Evolutionary conservation across 2,888 invertebrate genomes (phyloP), one percentile per base, ranked within the genome.

Genomic region (Cybosia mesomella): DNA sequence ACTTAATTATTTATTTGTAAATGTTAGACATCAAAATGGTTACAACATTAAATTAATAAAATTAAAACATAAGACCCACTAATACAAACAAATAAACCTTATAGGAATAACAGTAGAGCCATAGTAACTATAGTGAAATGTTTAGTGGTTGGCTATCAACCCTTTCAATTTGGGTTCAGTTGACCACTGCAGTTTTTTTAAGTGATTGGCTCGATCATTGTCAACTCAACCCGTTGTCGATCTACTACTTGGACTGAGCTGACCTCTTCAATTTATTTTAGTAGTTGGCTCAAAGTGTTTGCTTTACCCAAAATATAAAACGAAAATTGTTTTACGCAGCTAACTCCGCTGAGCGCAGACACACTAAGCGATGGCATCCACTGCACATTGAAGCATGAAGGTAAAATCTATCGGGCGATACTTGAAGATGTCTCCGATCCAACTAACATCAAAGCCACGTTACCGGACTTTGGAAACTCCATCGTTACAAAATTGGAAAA

Each of bases 401-500:
- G 77, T 43, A 89, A 90, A 73, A 89, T 94, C 75, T 91, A 88
- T 78, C 92, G 95, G 67, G 93, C 94, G 13, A 91, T 94, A 68
- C 76, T 95, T 1, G 83, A 82, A 55, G 91, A 92, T 59, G 86
- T 86, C 0, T 74, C 91, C 0, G 91, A 92, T 68, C 73, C 83
- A 0, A 72, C 75, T 7, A 85, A 87, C 8, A 84, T 95, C 7
- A 80, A 76, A 49, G 92, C 92, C 0, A 88, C 90, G 34, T 74
- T 95, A 73, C 91, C 95, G 0, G 95, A 95, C 81, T 91, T 91
- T 64, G 95, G 95, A 0, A 89, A 86, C 24, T 80, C 86, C 0
- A 85, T 95, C 49, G 87, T 87, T 36, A 90, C 93, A 0, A 67
- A 88, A 0, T 72, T 89, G 43, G 91, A 91, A 43, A 89, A 95